Conservation (phyloP, 2,888 invertebrate genomes). For the Drosophila mettleri region DNA sequence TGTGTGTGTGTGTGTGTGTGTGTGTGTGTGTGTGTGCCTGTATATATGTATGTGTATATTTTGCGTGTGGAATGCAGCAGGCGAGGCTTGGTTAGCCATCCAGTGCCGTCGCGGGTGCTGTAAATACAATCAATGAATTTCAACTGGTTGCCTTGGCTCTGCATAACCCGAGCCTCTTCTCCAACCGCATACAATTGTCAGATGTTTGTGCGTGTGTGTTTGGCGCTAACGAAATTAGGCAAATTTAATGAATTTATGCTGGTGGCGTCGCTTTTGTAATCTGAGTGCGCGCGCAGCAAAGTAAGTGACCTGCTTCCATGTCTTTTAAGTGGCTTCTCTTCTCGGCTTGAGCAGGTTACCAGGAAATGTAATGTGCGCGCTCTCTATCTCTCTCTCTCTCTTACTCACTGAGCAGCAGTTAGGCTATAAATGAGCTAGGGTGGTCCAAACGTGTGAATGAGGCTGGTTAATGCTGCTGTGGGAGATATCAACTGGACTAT, state of each 20-base stretch:
- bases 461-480: conserved; percentile 26
- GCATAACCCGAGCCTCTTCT: conserved; percentile 23
- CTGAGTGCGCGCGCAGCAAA: conserved; percentile 71
- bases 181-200: conserved; percentile 51
- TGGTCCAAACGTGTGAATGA: background rate
- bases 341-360: conserved; percentile 4
- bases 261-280: conserved; percentile 80
- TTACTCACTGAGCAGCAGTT: conserved; percentile 45
- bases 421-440: conserved; percentile 25
- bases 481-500: conserved; percentile 45
- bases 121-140: conserved; percentile 82
- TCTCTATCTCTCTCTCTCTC: background rate
- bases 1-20: conserved; percentile 11
- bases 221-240: conserved; percentile 74
- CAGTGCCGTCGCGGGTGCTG: conserved; percentile 67
- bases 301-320: conserved; percentile 76
- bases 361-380: background rate
- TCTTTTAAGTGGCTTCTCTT: conserved; percentile 67
- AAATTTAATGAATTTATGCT: conserved; percentile 82
- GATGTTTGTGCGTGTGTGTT: conserved; percentile 24
- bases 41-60: conserved; percentile 15
- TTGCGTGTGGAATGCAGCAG: conserved; percentile 10
- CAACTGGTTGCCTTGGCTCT: conserved; percentile 74
- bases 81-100: conserved; percentile 32
- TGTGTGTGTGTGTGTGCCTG: conserved; percentile 14